phyloP scores from a whole-genome alignment of 2,888 invertebrate species.

The Alsophila aescularia region DNA sequence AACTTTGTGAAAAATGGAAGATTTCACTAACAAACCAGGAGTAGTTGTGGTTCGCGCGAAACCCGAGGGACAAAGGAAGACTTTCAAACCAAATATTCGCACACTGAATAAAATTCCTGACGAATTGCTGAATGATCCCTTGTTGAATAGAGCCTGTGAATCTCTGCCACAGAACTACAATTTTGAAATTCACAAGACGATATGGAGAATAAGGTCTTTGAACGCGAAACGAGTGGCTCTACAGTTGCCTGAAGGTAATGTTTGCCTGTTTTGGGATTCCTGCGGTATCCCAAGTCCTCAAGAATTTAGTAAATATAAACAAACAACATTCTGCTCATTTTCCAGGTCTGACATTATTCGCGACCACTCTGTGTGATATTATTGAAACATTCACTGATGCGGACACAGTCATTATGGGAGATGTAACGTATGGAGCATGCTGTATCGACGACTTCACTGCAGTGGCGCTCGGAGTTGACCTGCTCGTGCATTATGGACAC shows the following conservation, averaged over 20 bases:
- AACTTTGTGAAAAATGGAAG: conserved; percentile 59
- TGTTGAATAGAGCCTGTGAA: conserved; percentile 89
- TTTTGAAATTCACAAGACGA: conserved; percentile 98
- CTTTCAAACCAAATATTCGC: conserved; percentile 90
- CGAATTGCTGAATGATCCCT: conserved; percentile 89
- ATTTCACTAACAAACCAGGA: conserved; percentile 62
- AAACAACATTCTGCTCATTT: conserved; percentile 31
- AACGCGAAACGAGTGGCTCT: conserved; percentile 95
- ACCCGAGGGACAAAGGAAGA: conserved; percentile 88
- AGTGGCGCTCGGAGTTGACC: conserved; percentile 93
- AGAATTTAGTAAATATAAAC: neutral
- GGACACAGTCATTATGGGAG: conserved; percentile 98
- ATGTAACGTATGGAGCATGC: conserved; percentile 99
- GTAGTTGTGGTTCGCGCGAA: conserved; percentile 91
- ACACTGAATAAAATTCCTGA: conserved; percentile 91
- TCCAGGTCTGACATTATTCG: conserved; percentile 92
- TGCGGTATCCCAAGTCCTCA: neutral
- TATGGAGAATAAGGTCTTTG: conserved; percentile 96
- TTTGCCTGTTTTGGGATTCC: neutral
- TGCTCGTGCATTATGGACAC: conserved; percentile 98
- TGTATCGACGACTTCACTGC: conserved; percentile 99
- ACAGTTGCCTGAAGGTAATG: conserved; percentile 96
- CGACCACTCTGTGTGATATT: conserved; percentile 96
- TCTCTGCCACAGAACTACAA: conserved; percentile 96
- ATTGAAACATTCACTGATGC: conserved; percentile 94